phyloP scores from a whole-genome alignment of 2,113 vertebrate species.

The Phocoena sinus region DNA sequence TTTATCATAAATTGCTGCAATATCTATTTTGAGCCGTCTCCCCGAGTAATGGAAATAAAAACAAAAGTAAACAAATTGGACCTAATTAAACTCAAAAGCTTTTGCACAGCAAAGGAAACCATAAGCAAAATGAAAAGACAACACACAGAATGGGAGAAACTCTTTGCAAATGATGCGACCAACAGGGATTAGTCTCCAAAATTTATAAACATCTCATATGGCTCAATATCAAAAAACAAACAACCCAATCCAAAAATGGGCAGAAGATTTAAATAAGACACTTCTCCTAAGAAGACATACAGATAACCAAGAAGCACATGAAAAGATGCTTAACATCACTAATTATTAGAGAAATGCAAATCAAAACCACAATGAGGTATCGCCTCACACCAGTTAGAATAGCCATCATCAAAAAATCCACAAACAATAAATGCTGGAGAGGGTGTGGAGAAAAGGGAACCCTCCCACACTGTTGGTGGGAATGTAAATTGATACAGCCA shows the following conservation, averaged over 20 bases:
- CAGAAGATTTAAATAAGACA: neutral
- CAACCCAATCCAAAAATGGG: neutral
- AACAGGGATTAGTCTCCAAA: neutral
- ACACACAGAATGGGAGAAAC: neutral
- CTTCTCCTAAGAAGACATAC: neutral
- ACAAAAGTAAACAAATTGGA: no score
- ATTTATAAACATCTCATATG: neutral
- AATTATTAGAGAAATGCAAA: neutral
- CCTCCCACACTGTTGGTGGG: no score
- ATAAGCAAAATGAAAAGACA: neutral
- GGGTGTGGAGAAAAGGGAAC: neutral
- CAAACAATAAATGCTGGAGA: neutral
- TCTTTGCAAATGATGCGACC: neutral
- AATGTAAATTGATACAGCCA: no score
- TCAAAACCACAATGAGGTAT: neutral
- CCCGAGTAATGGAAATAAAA: no score
- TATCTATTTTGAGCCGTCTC: no score
- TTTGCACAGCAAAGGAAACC: neutral
- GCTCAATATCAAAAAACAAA: neutral
- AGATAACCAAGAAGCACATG: neutral
- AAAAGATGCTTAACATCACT: neutral
- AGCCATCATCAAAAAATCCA: neutral
- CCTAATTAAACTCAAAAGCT: neutral
- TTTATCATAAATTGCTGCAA: no score
- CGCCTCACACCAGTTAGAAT: neutral